phyloP scores from a whole-genome alignment of 2,797 vertebrate genomes.

The Sebastes wilsoni region DNA sequence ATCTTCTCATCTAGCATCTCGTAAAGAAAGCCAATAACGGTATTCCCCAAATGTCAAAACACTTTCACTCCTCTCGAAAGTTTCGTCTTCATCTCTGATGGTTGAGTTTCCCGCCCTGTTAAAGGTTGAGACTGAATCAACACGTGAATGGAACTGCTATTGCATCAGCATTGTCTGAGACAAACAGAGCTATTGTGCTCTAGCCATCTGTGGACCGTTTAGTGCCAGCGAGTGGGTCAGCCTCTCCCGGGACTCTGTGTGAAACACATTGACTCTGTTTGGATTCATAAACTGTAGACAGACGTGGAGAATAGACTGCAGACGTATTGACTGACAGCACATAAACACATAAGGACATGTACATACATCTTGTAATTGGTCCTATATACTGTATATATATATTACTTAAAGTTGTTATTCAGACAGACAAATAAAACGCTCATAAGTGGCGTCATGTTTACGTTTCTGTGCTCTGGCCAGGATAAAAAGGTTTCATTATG shows the following conservation, averaged over 20 bases:
- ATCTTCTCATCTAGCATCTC: not conserved
- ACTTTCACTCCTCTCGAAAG: not conserved
- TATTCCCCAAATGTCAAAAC: not conserved
- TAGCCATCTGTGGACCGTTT: constrained; percentile 64
- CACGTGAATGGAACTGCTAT: constrained; percentile 10
- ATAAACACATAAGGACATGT: not conserved
- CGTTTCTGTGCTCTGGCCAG: not conserved
- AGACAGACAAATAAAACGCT: not conserved
- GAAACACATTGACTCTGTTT: constrained; percentile 56
- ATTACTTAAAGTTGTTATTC: not conserved
- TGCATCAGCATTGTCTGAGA: constrained; percentile 37
- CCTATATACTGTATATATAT: not conserved
- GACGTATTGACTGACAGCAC: not conserved
- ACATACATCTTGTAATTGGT: not conserved
- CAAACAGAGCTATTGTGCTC: constrained; percentile 64
- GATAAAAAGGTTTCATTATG: constrained; percentile 18
- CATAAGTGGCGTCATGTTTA: not conserved
- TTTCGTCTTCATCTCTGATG: constrained; percentile 6
- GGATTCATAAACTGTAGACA: constrained; percentile 37
- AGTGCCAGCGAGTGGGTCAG: constrained; percentile 56
- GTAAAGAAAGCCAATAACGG: not conserved
- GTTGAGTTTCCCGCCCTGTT: constrained; percentile 3
- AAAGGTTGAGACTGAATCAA: constrained; percentile 22
- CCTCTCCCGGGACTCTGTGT: constrained; percentile 45
- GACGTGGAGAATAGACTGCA: not conserved